Base-by-base conservation (phyloP, 2,888 invertebrate genomes). In the Cistogaster globosa region DNA sequence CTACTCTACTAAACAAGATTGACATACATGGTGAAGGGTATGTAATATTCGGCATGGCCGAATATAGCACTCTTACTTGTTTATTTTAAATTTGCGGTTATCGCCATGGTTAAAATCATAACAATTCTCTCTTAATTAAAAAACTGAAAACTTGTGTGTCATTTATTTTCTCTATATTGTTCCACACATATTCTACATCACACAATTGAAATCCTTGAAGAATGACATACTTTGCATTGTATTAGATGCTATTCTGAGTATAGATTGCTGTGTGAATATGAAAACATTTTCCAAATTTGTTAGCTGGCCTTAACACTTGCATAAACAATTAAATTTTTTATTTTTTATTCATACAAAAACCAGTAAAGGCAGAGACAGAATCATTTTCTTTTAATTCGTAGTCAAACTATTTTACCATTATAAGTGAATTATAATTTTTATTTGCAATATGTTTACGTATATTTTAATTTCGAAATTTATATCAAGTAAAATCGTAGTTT, bases 171-270 rank as follows among this genome's bases (percentile, higher is more conserved):
- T 65, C 14, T 45, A 42, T 32, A 16, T 57, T 63, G 51, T 16
- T 32, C 51, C 38, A 26, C 72, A 67, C 38, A 53, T 57, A 67
- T 60, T 67, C 74, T 53, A 80, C 80, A 67, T 1, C 36, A 22
- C n/a, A 74, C 74, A 80, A 80, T 67, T 80, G 8, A 80, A 65
- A 67, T 80, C 80, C 72, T 80, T 74, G 80, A 53, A 69, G 51
- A 69, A 78, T 63, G 48, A 36, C 55, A 63, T 53, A 69, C 11
- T 42, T 78, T 53, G 11, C 14, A 48, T 48, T 45, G 45, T 57
- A 48, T 67, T 57, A 48, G 65, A n/a, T 36, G 45, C 45, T 32
- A 12, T 67, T 67, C 22, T 67, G 48, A 14, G 26, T 71, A 14
- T 18, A 42, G 26, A 11, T 58, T 71, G 22, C 8, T 8, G 32